Conservation (phyloP, 2,113 vertebrate species). For the Nothocercus julius region DNA sequence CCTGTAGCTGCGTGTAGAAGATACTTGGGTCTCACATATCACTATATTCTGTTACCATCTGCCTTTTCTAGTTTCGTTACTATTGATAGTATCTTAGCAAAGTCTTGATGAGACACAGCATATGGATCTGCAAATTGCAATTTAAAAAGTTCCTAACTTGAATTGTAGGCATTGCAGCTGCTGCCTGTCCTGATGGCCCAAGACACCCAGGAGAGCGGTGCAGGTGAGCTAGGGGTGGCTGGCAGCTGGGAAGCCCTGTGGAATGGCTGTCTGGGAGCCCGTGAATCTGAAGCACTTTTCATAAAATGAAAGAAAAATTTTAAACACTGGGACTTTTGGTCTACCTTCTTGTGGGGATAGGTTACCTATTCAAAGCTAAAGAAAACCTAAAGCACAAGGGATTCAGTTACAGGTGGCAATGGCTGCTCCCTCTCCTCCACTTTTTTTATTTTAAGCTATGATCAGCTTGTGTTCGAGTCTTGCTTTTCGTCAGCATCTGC, state of each 20-base stretch:
- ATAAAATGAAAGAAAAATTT: neutral
- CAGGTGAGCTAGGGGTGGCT: fast-evolving
- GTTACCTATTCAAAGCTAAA: neutral
- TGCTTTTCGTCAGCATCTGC: neutral
- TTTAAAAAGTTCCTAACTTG: neutral
- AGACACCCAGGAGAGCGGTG: fast-evolving
- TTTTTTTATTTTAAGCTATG: neutral
- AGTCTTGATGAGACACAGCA: neutral
- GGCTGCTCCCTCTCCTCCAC: neutral
- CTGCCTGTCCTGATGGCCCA: neutral
- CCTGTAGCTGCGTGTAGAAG: neutral
- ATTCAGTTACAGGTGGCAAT: neutral
- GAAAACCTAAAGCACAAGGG: neutral
- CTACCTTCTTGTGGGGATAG: fast-evolving
- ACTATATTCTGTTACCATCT: neutral
- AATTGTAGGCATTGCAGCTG: neutral
- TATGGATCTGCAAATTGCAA: neutral
- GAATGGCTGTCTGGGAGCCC: neutral
- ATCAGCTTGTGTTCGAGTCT: neutral
- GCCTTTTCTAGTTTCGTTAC: neutral
- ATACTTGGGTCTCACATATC: neutral
- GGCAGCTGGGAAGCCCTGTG: fast-evolving
- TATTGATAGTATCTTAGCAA: neutral
- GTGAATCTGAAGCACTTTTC: neutral
- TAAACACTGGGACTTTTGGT: neutral